A percentile compares a stretch with the other conserved stretches of the same genome.
Evolutionary conservation across 1,140 invertebrate species (phyloP).

Genomic region (Panagrolaimus sp.): DNA sequence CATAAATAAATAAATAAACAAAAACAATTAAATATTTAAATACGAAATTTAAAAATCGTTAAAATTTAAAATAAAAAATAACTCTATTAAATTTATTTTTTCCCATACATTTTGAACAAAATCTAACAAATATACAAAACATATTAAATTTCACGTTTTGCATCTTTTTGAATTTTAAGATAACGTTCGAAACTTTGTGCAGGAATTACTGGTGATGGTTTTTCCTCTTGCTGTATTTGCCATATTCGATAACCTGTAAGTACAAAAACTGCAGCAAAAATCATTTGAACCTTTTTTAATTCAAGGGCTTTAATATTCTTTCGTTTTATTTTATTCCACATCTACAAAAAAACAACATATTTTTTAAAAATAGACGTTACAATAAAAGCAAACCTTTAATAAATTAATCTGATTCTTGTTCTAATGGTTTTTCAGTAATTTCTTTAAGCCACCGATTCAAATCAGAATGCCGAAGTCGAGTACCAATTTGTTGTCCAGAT

Average conservation of each 20-base stretch:
- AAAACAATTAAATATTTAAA: not conserved
- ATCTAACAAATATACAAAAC: not conserved
- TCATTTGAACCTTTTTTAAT: slow-evolving; percentile 1
- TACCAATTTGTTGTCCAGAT: not conserved
- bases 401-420: not conserved
- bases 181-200: not conserved
- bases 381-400: not conserved
- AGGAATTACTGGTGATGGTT: not conserved
- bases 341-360: not conserved
- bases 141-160: not conserved
- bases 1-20: not conserved
- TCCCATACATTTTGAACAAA: not conserved
- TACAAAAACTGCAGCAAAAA: not conserved
- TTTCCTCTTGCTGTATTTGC: not conserved
- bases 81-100: not conserved
- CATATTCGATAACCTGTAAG: not conserved
- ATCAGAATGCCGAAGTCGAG: slow-evolving; percentile 1
- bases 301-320: not conserved
- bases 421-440: not conserved
- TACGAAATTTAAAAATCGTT: not conserved
- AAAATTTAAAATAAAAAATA: not conserved
- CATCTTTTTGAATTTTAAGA: slow-evolving; percentile 6
- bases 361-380: not conserved
- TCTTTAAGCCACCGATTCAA: slow-evolving; percentile 3
- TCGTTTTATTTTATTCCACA: not conserved